Evolutionary conservation across 2,888 invertebrate genomes (phyloP), one percentile per base, ranked within the genome.

Genomic region (Pseudococcus longispinus): DNA sequence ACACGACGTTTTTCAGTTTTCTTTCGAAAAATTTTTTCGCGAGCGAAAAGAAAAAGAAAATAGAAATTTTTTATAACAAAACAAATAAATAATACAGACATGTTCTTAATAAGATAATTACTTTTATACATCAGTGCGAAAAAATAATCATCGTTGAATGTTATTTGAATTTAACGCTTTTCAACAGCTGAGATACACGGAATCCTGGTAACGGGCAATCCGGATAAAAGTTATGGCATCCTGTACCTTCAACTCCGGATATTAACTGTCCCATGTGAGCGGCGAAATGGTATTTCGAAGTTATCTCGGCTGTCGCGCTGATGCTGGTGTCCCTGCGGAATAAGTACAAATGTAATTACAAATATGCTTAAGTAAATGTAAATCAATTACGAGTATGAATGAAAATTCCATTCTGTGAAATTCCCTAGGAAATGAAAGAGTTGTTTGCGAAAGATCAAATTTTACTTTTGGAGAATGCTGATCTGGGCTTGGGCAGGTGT

Each of bases 231-330:
- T 93, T 93, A 90, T 94, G 93, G 89, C 94, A 94, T 86, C 94
- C 94, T 89, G 93, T 93, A 89, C 93, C 93, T 90, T 94, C 94
- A 80, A 94, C 91, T 29, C 93, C 94, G 82, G 93, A 92, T 88
- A 94, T 93, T 88, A 94, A 91, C 90, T 94, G 94, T 87, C 94
- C 94, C 94, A 94, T 94, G 90, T 94, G 94, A 29, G 94, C 94
- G 13, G 94, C 94, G 90, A 93, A 93, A 90, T 93, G 93, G 89
- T 93, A 93, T 89, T 92, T 92, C 51, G 93, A 93, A 0, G 93
- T 92, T 87, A 93, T 92, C 91, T 93, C 93, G 20, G 93, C 93
- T 89, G 93, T 92, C 44, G 92, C 93, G 88, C 92, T 92, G 88
- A 94, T 91, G 87, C 93, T 93, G 42, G 93, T 94, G 89, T 94